These are phyloP conservation scores for Pseudochromis fuscus DNA, from an alignment of 2,797 vertebrate species.

Conservation along the genomic window DNA sequence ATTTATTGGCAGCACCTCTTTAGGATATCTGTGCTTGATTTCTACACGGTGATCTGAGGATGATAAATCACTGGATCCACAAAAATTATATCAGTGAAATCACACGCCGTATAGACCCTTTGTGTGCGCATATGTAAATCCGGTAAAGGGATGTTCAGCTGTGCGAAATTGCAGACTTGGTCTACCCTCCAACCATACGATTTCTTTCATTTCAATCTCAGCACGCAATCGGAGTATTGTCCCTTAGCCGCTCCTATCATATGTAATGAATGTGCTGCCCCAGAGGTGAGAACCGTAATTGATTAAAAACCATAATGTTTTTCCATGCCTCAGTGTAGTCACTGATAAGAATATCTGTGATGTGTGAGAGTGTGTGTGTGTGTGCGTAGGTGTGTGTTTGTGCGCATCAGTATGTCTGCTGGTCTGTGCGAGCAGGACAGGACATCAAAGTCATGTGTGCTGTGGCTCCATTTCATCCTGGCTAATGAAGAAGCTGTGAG, in stretches of 20 bases:
- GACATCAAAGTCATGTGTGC: constrained; percentile 76
- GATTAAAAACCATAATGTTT: constrained; percentile 86
- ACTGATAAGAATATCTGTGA: constrained; percentile 61
- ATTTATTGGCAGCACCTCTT: constrained; percentile 79
- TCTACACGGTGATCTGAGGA: constrained; percentile 69
- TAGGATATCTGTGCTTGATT: constrained; percentile 69
- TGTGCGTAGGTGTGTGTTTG: constrained; percentile 28
- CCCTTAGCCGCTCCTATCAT: constrained; percentile 81
- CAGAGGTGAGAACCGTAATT: constrained; percentile 83
- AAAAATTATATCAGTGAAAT: constrained; percentile 76
- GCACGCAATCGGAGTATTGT: constrained; percentile 81
- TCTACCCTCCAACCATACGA: constrained; percentile 78
- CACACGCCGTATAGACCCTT: constrained; percentile 47
- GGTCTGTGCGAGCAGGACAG: constrained; percentile 49
- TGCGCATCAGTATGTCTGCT: constrained; percentile 24
- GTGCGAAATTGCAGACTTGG: constrained; percentile 74
- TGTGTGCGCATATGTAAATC: constrained; percentile 77
- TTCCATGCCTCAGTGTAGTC: constrained; percentile 64
- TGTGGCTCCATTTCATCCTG: constrained; percentile 74
- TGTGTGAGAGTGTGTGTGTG: constrained; percentile 33
- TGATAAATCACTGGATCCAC: constrained; percentile 77
- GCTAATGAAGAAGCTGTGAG: constrained; percentile 84
- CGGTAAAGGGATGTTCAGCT: constrained; percentile 55
- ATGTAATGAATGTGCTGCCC: constrained; percentile 83
- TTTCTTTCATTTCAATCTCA: constrained; percentile 81